Base-by-base conservation (phyloP, 2,113 vertebrate species). In the Clarias batrachus region DNA sequence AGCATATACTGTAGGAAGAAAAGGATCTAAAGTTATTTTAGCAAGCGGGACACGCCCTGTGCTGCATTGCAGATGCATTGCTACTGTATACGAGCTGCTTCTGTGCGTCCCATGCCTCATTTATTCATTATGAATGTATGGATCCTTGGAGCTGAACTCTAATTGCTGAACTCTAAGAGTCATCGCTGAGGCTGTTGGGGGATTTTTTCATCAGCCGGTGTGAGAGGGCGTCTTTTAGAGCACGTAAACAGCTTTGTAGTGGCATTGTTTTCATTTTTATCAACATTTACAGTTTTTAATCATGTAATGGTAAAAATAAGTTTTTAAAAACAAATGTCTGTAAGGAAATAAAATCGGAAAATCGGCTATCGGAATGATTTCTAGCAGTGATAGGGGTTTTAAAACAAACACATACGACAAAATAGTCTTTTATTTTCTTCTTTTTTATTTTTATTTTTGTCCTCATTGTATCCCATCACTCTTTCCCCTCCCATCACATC, bases 1-100 rank as follows among this genome's bases (percentile, higher is more conserved):
- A 81, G 57, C 12, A 77, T n/a, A 77, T 37, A n/a, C 37, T 37
- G 6, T 80, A 66, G 25, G 79, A 52, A 83, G 52, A 80, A 87
- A 86, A 71, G 70, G 82, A 62, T 63, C 82, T 25, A 79, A 71
- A 81, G 86, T 54, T 41, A 56, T 71, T 84, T 70, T 83, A 62
- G n/a, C 11, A 9, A 68, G 68, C 33, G 62, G 84, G 85, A 82
- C 90, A 90, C 87, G 89, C 87, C 89, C 82, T 91, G 81, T 93
- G 90, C 92, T 94, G 93, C 93, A 94, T 92, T 94, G 93, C 89
- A 94, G 93, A 91, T 90, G 91, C 82, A 83, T 88, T 87, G 74
- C 82, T 76, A 41, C 37, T 41, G 37, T 41, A 89, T 81, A 76
- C 21, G 84, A 81, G 82, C 85, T 76, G 85, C 81, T 79, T 88